Base-by-base conservation (phyloP, 2,888 invertebrate genomes). In the Lypha dubia region DNA sequence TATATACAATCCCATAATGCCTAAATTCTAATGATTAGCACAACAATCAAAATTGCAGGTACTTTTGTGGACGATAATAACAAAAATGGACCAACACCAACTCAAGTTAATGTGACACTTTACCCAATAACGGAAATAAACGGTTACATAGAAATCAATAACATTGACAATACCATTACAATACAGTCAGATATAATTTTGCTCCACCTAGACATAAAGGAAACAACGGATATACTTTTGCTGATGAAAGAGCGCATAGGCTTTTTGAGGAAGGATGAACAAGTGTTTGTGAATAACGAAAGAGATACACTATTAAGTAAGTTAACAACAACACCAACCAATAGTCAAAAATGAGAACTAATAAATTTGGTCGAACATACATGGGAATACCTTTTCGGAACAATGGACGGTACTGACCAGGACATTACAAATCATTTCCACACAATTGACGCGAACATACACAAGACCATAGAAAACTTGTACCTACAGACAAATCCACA, bases 261-360 rank as follows among this genome's bases (percentile, higher is more conserved):
- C 13, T 15, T 1, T 51, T 74, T 74, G 7, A n/a, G 15, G 8
- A 49, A 46, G 15, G 35, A 62, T 11, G 17, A 62, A 17, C 1
- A 62, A n/a, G 1, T 44, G 44, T 60, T 35, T 62, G n/a, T 62
- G 35, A 8, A 20, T 49, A 74, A 62, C 15, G 49, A 73, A 24
- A 46, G 56, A 58, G 73, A 73, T 11, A 28, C 46, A 22, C 44
- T 44, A 1, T 32, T 73, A 62, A 74, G 63, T 17, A 62, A 62
- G 44, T n/a, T 74, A 74, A 74, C 35, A 74, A 51, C 74, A 63
- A 74, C 60, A 20, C 51, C 63, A n/a, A 49, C 1, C 8, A 74
- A 35, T 62, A 51, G 74, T 9, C 49, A 63, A 51, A 74, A 63
- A 60, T 32, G 49, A 4, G 62, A 51, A 62, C 51, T 74, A 17